A percentile compares a stretch with the other conserved stretches of the same genome.
Evolutionary conservation across 2,888 invertebrate genomes (phyloP).

Genomic region (Leptura quadrifasciata): DNA sequence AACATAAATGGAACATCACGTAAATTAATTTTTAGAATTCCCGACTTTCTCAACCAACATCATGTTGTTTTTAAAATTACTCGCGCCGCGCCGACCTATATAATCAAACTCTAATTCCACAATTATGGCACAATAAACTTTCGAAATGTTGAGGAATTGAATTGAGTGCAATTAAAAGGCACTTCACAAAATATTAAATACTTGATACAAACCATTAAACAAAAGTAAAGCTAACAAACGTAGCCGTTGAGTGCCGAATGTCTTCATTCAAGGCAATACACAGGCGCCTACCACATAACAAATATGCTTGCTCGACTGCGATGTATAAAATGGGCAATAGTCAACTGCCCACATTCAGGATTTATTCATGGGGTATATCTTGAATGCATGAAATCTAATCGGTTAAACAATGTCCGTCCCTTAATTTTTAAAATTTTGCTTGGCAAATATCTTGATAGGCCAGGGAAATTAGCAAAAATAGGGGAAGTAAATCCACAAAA

Average conservation of each 20-base stretch:
- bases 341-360: conserved; percentile 17
- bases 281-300: conserved; percentile 52
- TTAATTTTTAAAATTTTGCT: too few species aligned
- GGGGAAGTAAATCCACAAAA: too few species aligned
- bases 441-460: too few species aligned
- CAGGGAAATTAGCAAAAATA: too few species aligned
- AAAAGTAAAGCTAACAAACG: conserved; percentile 42
- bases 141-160: conserved; percentile 27
- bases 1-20: background rate
- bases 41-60: background rate
- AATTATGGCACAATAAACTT: conserved; percentile 42
- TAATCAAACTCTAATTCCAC: background rate
- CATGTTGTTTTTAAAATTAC: background rate
- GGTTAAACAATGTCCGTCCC: too few species aligned
- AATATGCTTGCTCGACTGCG: conserved; percentile 49
- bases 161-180: conserved; percentile 46
- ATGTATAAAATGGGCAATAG: conserved; percentile 26
- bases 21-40: background rate
- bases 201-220: conserved; percentile 45
- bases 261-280: conserved; percentile 56
- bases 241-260: conserved; percentile 50
- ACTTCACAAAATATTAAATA: conserved; percentile 47
- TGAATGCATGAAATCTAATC: too few species aligned
- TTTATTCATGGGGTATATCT: too few species aligned
- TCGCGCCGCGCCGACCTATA: conserved; percentile 10